phyloP scores from a whole-genome alignment of 2,797 vertebrate genomes.

The Catharus ustulatus region DNA sequence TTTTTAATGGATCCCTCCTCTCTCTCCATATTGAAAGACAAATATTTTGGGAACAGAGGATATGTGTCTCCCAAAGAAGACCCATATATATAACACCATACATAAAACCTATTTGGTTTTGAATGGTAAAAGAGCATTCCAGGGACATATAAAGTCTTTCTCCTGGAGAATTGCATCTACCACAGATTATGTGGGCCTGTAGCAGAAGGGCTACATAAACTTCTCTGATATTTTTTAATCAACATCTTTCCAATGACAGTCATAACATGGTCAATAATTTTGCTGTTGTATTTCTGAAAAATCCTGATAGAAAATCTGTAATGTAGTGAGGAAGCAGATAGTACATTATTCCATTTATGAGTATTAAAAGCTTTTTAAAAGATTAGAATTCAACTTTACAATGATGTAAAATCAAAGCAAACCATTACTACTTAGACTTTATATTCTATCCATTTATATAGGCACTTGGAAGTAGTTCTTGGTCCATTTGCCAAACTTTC shows the following conservation, averaged over 20 bases:
- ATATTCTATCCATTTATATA: not conserved
- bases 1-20: not conserved
- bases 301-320: not conserved
- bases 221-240: not conserved
- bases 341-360: not conserved
- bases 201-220: not conserved
- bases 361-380: not conserved
- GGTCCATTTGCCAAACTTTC: not conserved
- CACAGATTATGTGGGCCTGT: not conserved
- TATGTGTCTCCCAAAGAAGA: not conserved
- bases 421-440: not conserved
- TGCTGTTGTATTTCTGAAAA: not conserved
- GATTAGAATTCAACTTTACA: not conserved
- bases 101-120: not conserved
- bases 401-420: not conserved
- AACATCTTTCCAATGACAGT: not conserved
- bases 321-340: not conserved
- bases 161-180: not conserved
- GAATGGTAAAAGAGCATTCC: not conserved
- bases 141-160: not conserved
- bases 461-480: not conserved
- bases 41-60: not conserved
- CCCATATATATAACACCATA: not conserved
- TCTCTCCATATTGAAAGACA: not conserved
- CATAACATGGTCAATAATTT: not conserved